Evolutionary conservation across 2,888 invertebrate species (phyloP).

Genomic region (Ophion costatus): DNA sequence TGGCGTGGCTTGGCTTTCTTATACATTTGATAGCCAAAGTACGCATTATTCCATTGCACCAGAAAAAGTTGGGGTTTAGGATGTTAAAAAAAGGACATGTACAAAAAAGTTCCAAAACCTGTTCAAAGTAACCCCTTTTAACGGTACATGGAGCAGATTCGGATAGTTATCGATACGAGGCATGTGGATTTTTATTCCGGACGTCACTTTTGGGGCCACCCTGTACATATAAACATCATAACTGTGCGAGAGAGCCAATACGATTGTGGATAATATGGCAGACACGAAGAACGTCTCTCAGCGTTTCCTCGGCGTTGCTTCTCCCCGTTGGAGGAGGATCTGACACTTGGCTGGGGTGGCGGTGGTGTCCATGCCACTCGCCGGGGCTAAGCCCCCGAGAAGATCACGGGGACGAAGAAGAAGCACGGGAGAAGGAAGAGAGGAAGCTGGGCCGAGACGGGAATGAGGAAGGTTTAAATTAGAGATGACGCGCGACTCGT

Average conservation of each 20-base stretch:
- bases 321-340: neutral
- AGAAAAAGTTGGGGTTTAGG: too few relatives aligned
- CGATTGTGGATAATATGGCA: neutral
- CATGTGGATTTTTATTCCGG: neutral
- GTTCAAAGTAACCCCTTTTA: too few relatives aligned
- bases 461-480: conserved; percentile 17
- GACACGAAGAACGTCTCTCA: conserved; percentile 21
- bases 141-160: too few relatives aligned
- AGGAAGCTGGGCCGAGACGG: neutral
- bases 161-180: neutral
- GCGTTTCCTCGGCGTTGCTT: conserved; percentile 26
- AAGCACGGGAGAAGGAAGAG: neutral
- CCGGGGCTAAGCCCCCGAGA: neutral
- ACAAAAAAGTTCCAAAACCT: too few relatives aligned
- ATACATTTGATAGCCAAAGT: too few relatives aligned
- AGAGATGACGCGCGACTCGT: neutral
- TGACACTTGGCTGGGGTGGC: neutral
- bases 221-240: neutral
- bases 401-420: neutral
- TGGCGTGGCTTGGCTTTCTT: too few relatives aligned
- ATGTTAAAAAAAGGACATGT: too few relatives aligned
- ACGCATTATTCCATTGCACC: too few relatives aligned
- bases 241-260: neutral
- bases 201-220: neutral
- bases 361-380: conserved; percentile 33